Base-by-base conservation (phyloP, 2,113 vertebrate species). In the Calonectris borealis region DNA sequence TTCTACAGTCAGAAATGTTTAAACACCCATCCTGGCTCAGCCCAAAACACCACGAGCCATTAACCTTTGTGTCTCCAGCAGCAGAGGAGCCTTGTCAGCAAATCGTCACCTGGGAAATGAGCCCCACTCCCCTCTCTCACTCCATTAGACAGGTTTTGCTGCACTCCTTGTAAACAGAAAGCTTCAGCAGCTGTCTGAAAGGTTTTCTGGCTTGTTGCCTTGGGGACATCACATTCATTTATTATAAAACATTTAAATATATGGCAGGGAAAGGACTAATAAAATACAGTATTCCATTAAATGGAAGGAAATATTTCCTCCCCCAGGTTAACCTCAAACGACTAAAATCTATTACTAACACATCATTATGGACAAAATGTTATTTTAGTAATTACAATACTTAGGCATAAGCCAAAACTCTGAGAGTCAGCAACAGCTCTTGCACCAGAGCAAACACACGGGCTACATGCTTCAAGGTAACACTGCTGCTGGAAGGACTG, bases 181-280 rank as follows among this genome's bases (percentile, higher is more conserved):
- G 88, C 82, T 86, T 22, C 84, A 87, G 88, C 95, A 97, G 95
- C 94, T 95, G 84, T 58, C 89, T 97, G 94, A 95, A 85, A 96
- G 91, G 89, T 66, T 96, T 96, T 68, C 95, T 96, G 96, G 96
- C 94, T 93, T 87, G 70, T 77, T 93, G 95, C 96, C 95, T 88
- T 54, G 42, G 92, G 95, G 94, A 94, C 81, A 62, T 83, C 86
- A 77, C 55, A 70, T 73, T 83, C 70, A 93, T 84, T 94, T 95
- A 84, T 94, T 87, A 91, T 1, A 91, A 76, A 96, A 79, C 91
- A 87, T 95, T 96, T 89, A 97, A 97, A 95, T 91, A 94, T 55
- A 85, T 81, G 40, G 86, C 84, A 93, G 62, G 66, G 49, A 89
- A 80, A 93, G 52, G 79, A 57, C 78, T 97, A 96, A 97, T 96